These are phyloP conservation scores for Panzeria rudis DNA, from an alignment of 2,888 invertebrate species.

Conservation along the genomic window DNA sequence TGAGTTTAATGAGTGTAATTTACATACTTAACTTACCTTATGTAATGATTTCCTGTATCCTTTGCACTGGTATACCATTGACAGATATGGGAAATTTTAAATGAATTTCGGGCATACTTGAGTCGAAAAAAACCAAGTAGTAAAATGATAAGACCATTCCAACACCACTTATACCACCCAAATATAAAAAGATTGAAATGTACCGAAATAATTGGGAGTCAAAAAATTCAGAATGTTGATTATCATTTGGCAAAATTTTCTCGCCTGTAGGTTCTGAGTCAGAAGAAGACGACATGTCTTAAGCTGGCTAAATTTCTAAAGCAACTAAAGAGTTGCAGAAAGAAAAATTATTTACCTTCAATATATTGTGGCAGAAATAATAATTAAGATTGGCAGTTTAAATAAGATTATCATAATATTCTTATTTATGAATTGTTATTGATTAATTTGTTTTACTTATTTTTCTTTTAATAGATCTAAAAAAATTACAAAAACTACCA, in stretches of 20 bases:
- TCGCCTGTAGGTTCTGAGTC: neutral
- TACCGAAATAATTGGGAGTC: slow-evolving; percentile 79
- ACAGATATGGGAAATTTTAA: slow-evolving; percentile 80
- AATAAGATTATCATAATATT: slow-evolving; percentile 67
- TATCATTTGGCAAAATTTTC: slow-evolving; percentile 24
- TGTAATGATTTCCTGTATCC: slow-evolving; percentile 76
- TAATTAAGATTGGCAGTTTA: slow-evolving; percentile 67
- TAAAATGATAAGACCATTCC: slow-evolving; percentile 80
- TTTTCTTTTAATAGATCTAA: slow-evolving; percentile 51
- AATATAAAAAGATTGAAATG: slow-evolving; percentile 79
- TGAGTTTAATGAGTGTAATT: no score
- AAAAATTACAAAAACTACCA: slow-evolving; percentile 41
- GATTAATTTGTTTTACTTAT: neutral
- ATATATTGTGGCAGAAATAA: neutral
- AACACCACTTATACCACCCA: slow-evolving; percentile 81
- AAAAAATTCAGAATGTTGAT: slow-evolving; percentile 75
- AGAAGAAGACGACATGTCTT: slow-evolving; percentile 33
- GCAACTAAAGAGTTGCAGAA: slow-evolving; percentile 26
- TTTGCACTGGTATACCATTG: slow-evolving; percentile 79
- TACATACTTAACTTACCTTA: slow-evolving; percentile 41
- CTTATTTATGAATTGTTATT: neutral
- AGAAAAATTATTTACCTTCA: neutral
- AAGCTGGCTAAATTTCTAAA: neutral
- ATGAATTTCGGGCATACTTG: slow-evolving; percentile 82
- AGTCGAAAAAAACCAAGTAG: slow-evolving; percentile 81